Conservation (phyloP, 2,888 invertebrate genomes). For the Hipparchia semele region DNA sequence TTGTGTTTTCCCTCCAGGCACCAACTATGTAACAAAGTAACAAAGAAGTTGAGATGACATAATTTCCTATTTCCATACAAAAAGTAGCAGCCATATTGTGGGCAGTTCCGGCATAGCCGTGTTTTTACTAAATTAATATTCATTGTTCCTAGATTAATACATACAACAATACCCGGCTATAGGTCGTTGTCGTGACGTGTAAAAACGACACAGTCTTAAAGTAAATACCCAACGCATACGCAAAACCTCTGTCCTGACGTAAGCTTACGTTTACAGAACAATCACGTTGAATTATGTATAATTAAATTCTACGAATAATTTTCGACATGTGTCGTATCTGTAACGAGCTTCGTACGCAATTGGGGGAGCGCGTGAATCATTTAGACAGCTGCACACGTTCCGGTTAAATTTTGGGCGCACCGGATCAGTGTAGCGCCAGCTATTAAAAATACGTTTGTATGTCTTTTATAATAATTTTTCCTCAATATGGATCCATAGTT, state of each 20-base stretch:
- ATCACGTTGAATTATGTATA: conserved; percentile 19
- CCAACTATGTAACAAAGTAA: no score
- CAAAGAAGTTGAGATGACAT: no score
- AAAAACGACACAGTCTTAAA: not conserved
- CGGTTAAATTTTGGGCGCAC: not conserved
- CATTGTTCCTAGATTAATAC: no score
- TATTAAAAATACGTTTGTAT: not conserved
- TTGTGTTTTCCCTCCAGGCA: no score
- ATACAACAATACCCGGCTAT: no score
- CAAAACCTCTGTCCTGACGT: not conserved
- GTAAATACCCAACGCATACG: not conserved
- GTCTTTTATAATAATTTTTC: not conserved
- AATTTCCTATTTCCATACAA: no score
- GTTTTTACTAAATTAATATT: no score
- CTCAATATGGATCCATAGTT: no score
- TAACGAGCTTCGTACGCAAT: conserved; percentile 36
- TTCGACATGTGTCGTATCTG: conserved; percentile 35
- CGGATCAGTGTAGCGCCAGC: not conserved
- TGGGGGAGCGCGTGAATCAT: conserved; percentile 21
- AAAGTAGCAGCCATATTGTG: no score
- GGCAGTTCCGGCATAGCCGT: no score
- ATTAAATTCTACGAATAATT: conserved; percentile 43
- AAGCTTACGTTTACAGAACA: conserved; percentile 14
- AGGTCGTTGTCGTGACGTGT: no score
- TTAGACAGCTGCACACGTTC: not conserved